phyloP scores from a whole-genome alignment of 2,113 vertebrate genomes.

The Cephalopholis sonnerati region DNA sequence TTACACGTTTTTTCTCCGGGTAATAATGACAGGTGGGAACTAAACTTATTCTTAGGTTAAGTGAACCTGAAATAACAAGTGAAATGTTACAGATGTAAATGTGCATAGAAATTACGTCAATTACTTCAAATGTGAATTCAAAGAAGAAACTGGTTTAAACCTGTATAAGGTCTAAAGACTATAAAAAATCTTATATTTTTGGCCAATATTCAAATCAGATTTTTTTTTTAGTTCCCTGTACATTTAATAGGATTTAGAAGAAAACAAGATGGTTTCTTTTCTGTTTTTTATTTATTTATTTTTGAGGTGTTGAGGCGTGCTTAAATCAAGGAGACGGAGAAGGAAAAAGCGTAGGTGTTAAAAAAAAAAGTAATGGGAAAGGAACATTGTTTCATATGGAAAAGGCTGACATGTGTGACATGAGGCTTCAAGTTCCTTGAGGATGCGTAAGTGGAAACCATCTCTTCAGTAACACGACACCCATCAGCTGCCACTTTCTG shows the following conservation, averaged over 20 bases:
- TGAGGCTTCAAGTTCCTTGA: slow-evolving; percentile 54
- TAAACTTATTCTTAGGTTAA: no score
- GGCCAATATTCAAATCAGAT: neutral
- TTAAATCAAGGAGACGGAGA: neutral
- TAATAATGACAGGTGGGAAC: no score
- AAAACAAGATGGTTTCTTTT: neutral
- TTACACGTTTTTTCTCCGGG: no score
- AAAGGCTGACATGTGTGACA: slow-evolving; percentile 25
- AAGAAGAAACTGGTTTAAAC: neutral
- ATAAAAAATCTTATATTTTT: no score
- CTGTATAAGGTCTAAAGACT: neutral
- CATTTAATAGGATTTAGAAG: neutral
- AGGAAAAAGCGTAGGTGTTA: slow-evolving; percentile 4
- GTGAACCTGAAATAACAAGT: no score
- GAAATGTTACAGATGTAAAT: no score
- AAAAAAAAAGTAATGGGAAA: neutral
- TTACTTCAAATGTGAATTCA: neutral
- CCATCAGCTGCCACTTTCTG: slow-evolving; percentile 6
- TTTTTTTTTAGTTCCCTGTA: neutral
- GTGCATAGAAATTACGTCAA: neutral
- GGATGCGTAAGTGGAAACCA: slow-evolving; percentile 53
- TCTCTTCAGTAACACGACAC: slow-evolving; percentile 56
- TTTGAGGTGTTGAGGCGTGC: no score
- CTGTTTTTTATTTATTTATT: neutral
- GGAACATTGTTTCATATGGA: slow-evolving; percentile 55